Conservation (phyloP, 2,888 invertebrate genomes). For the Ophraella communa region DNA sequence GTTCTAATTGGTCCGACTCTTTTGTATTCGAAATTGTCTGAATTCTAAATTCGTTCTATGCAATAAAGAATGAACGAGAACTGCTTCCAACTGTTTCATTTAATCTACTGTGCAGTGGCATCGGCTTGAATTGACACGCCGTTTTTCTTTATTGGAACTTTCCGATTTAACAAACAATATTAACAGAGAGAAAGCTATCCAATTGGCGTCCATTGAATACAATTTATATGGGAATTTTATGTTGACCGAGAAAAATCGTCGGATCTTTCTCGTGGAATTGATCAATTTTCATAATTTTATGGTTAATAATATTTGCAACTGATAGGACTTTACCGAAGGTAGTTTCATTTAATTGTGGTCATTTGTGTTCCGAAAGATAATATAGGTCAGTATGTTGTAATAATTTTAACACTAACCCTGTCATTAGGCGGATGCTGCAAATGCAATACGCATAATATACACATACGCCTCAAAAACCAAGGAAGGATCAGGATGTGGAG, state of each 20-base stretch:
- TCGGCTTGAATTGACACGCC: conserved; percentile 30
- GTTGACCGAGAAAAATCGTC: not conserved
- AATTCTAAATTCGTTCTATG: conserved; percentile 52
- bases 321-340: too few relatives aligned
- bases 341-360: too few relatives aligned
- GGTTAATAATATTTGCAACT: too few relatives aligned
- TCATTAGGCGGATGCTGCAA: too few relatives aligned
- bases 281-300: too few relatives aligned
- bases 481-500: too few relatives aligned
- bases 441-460: too few relatives aligned
- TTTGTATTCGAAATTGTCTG: conserved; percentile 54
- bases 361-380: too few relatives aligned
- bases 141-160: conserved; percentile 36
- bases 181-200: conserved; percentile 20
- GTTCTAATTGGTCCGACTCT: conserved; percentile 52
- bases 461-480: too few relatives aligned
- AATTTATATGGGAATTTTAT: conserved; percentile 2
- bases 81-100: conserved; percentile 47
- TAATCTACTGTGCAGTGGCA: conserved; percentile 37
- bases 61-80: conserved; percentile 51
- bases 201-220: not conserved
- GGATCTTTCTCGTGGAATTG: too few relatives aligned
- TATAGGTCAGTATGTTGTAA: too few relatives aligned
- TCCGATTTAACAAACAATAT: conserved; percentile 36
- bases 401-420: too few relatives aligned